Conservation (phyloP, 1,140 invertebrate species). For the Bombus difficillimus region DNA sequence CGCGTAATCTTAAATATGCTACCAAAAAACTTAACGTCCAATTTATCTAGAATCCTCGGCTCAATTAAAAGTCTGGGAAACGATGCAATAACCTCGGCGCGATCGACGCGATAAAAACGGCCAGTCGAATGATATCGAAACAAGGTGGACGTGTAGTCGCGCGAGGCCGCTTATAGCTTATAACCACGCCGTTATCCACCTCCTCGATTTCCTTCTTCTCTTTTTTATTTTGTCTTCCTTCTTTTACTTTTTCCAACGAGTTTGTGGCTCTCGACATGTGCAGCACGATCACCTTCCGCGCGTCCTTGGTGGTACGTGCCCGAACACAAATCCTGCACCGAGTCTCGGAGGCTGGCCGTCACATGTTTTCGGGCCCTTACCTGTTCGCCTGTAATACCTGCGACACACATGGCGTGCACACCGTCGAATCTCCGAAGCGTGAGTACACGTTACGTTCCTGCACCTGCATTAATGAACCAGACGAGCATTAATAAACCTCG, state of each 20-base stretch:
- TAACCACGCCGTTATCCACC: conserved; percentile 46
- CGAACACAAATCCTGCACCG: conserved; percentile 38
- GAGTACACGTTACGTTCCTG: conserved; percentile 61
- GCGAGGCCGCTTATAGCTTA: conserved; percentile 25
- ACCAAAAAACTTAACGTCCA: neutral
- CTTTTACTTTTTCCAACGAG: neutral
- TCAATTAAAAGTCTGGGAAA: neutral
- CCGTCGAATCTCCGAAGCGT: conserved; percentile 27
- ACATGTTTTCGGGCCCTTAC: conserved; percentile 70
- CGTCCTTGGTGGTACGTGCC: conserved; percentile 67
- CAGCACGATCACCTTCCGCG: conserved; percentile 57
- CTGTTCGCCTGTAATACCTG: conserved; percentile 66
- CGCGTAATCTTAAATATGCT: neutral
- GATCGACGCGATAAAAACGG: conserved; percentile 5
- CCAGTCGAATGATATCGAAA: conserved; percentile 58
- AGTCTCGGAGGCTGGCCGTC: conserved; percentile 64
- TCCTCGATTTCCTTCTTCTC: conserved; percentile 26
- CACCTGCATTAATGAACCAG: conserved; percentile 75
- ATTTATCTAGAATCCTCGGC: neutral
- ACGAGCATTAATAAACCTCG: conserved; percentile 43
- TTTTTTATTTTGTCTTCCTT: neutral
- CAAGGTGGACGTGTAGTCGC: conserved; percentile 50
- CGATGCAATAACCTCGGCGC: neutral
- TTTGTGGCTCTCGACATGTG: conserved; percentile 55
- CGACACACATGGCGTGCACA: conserved; percentile 66